Base-by-base conservation (phyloP, 64 coral and sea anemone species). In the Hydrozoanthus tunicans region DNA sequence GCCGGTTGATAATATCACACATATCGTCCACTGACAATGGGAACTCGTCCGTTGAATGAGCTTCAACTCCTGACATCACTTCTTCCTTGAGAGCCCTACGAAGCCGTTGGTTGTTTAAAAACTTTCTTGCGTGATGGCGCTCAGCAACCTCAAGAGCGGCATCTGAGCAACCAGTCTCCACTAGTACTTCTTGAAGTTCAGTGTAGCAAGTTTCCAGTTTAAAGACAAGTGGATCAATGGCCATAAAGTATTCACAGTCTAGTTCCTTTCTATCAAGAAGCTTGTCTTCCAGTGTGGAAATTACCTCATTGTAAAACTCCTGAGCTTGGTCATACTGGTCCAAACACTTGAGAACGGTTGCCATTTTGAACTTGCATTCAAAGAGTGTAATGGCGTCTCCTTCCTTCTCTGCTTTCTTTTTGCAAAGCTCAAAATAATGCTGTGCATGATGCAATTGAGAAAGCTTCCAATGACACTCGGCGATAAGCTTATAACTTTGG, bases 131-230 rank as follows among this genome's bases (percentile, higher is more conserved):
- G 12, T 90, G 93, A 70, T 90, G 81, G 43, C 91, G 90, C 79
- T 96, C 95, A 4, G 82, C 83, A 60, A 96, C 91, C 83, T 96
- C 95, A 67, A 96, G 70, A 25, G 95, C 92, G 67, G 83, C 82
- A n/a, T 94, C 89, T 62, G 65, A 79, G 77, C 80, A 71, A 24
- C 91, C 85, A 66, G 94, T 94, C 77, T 96, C 92, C 73, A 92
- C 80, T 24, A 96, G 74, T 4, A 67, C 89, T 78, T 96, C 95
- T 59, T 96, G 95, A 59, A 96, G 58, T 65, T 96, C 95, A 59
- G 72, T 80, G 83, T 96, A 94, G 32, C 92, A 96, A 13, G 76
- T 74, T 89, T 91, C 70, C 58, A 96, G 13, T 32, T 92, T 94
- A 5, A 54, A 63, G 17, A 85, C 53, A 55, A 92, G 57, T 17